Evolutionary conservation across 1,140 invertebrate genomes (phyloP).

Genomic region (Drosophila ohnishii): DNA sequence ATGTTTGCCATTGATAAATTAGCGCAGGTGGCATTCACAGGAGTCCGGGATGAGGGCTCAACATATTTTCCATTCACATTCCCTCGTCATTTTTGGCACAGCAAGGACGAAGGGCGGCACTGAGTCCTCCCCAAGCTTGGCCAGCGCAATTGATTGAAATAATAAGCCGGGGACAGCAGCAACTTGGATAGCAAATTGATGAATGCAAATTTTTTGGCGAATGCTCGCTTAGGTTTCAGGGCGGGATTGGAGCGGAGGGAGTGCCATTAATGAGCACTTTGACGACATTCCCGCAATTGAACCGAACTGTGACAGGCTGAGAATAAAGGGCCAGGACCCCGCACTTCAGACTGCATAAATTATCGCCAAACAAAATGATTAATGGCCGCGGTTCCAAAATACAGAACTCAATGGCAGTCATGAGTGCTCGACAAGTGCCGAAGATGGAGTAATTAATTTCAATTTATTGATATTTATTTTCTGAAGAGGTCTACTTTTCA

Average conservation of each 20-base stretch:
- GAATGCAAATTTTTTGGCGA: constrained; percentile 34
- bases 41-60: neutral
- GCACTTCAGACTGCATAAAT: constrained; percentile 33
- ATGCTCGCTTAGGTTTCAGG: constrained; percentile 16
- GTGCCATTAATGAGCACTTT: constrained; percentile 67
- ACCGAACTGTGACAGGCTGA: constrained; percentile 42
- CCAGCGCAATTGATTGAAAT: constrained; percentile 34
- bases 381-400: constrained; percentile 24
- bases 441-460: constrained; percentile 28
- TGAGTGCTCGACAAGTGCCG: constrained; percentile 24
- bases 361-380: constrained; percentile 35
- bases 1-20: constrained; percentile 48
- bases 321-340: constrained; percentile 15
- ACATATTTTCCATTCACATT: constrained; percentile 36
- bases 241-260: constrained; percentile 22
- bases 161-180: constrained; percentile 35
- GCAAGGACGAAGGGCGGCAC: constrained; percentile 14
- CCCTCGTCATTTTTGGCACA: constrained; percentile 10
- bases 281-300: constrained; percentile 49
- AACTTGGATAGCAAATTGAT: constrained; percentile 31
- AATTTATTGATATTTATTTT: constrained; percentile 20
- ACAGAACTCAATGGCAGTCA: constrained; percentile 12
- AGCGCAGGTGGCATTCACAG: constrained; percentile 17
- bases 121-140: neutral
- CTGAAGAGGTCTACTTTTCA: neutral